These are phyloP conservation scores for Epinephelus fuscoguttatus DNA, from an alignment of 2,113 vertebrate genomes.

Conservation along the genomic window DNA sequence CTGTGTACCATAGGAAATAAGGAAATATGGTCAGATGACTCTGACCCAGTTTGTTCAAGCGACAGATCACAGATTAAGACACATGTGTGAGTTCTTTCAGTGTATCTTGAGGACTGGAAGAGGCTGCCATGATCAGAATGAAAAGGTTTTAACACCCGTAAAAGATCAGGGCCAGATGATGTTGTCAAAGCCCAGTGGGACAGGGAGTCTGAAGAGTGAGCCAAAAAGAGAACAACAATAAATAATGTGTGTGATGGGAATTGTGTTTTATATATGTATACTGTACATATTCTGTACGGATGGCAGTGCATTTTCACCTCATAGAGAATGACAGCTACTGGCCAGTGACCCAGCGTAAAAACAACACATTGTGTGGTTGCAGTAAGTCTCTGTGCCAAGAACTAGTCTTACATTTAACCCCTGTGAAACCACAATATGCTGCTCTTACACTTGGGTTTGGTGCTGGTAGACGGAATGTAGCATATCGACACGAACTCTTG, in stretches of 20 bases:
- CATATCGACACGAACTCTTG: too few species aligned
- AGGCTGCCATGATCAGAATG: conserved; percentile 29
- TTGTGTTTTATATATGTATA: not conserved
- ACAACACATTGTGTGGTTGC: too few species aligned
- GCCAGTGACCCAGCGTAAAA: too few species aligned
- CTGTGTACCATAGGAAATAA: not conserved
- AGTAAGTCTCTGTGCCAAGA: too few species aligned
- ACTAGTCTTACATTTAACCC: too few species aligned
- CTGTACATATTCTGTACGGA: too few species aligned
- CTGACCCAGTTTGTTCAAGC: not conserved
- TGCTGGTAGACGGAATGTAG: not conserved
- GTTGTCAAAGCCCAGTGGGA: conserved; percentile 34
- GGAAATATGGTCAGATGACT: not conserved
- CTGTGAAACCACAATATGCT: too few species aligned
- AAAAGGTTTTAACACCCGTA: conserved; percentile 24
- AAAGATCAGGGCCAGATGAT: conserved; percentile 29
- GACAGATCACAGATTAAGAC: conserved; percentile 32
- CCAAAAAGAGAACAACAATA: conserved; percentile 3
- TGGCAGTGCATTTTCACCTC: not conserved
- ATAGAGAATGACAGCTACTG: not conserved
- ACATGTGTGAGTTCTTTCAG: conserved; percentile 33
- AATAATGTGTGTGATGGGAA: conserved; percentile 54
- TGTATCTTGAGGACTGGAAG: conserved; percentile 27
- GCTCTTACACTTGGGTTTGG: not conserved
- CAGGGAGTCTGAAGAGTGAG: not conserved